phyloP scores from a whole-genome alignment of 2,797 vertebrate species.

The Sebastes matsubarae region DNA sequence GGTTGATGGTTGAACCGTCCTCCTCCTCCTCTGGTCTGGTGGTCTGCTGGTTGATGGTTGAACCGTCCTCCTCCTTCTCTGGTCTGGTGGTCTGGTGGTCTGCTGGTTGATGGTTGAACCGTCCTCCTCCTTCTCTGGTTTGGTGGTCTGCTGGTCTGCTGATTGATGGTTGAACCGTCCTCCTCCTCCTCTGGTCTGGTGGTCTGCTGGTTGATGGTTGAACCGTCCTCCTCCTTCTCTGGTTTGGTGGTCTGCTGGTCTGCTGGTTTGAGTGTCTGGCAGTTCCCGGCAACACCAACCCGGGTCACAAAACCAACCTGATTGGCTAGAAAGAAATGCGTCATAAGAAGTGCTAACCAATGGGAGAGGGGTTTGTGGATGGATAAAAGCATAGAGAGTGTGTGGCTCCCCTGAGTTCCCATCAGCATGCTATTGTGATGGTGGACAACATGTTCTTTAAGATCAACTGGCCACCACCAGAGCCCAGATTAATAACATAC shows the following conservation, averaged over 20 bases:
- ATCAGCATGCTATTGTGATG: neutral
- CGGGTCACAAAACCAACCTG: neutral
- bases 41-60: neutral
- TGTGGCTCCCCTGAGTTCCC: too few species aligned
- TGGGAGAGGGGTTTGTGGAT: neutral
- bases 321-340: conserved; percentile 37
- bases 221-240: too few species aligned
- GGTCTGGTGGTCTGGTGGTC: too few species aligned
- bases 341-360: conserved; percentile 1
- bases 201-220: neutral
- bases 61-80: too few species aligned
- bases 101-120: neutral
- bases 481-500: neutral
- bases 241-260: neutral
- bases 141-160: too few species aligned
- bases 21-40: too few species aligned
- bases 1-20: neutral
- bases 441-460: too few species aligned
- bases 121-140: too few species aligned
- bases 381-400: too few species aligned
- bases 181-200: too few species aligned
- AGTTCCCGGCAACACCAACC: conserved; percentile 53
- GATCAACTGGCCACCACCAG: too few species aligned
- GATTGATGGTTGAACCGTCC: neutral
- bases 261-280: neutral